These are phyloP conservation scores for Microhierax caerulescens DNA, from an alignment of 2,797 vertebrate species.

Conservation along the genomic window DNA sequence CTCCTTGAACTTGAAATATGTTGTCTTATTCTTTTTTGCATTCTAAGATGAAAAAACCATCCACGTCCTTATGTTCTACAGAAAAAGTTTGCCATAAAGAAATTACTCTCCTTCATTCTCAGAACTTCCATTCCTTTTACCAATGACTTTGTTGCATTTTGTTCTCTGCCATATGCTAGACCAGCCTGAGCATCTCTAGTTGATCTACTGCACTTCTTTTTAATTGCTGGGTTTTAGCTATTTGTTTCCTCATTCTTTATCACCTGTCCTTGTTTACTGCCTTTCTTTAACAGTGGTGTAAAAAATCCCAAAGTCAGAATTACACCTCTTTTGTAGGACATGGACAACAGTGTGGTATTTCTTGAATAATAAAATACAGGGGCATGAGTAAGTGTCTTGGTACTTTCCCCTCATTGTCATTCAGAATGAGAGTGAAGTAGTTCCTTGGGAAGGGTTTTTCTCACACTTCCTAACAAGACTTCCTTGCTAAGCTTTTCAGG, in stretches of 20 bases:
- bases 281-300: neutral
- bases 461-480: neutral
- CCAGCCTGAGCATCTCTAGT: neutral
- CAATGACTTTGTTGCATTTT: neutral
- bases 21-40: neutral
- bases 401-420: neutral
- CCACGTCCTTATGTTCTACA: neutral
- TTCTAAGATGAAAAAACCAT: neutral
- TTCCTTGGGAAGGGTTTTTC: neutral
- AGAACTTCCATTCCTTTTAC: neutral
- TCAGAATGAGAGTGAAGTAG: neutral
- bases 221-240: neutral
- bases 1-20: neutral
- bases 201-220: neutral
- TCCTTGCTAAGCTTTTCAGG: neutral
- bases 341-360: neutral
- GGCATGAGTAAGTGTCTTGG: neutral
- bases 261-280: neutral
- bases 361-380: neutral
- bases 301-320: neutral
- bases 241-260: neutral
- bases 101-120: neutral
- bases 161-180: neutral
- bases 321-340: neutral
- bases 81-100: neutral